phyloP scores from a whole-genome alignment of 2,888 invertebrate genomes.

The Cabera pusaria region DNA sequence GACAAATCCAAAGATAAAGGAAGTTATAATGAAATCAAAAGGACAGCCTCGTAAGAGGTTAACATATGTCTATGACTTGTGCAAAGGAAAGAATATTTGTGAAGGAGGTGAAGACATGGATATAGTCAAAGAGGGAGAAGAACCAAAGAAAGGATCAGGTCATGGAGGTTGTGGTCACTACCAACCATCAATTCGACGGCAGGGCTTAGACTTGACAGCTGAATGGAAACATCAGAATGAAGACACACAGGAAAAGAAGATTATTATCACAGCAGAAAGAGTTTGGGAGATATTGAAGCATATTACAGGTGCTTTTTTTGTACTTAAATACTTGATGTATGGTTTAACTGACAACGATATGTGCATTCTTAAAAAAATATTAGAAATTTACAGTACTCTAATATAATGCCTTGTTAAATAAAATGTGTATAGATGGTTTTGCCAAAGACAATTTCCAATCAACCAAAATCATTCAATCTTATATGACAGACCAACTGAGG shows the following conservation, averaged over 20 bases:
- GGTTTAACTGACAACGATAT: too few species aligned
- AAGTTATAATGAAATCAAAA: slow-evolving; percentile 97
- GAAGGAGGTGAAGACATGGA: slow-evolving; percentile 99
- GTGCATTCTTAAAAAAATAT: too few species aligned
- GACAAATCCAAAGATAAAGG: slow-evolving; percentile 96
- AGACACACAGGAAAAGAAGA: slow-evolving; percentile 98
- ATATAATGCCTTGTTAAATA: too few species aligned
- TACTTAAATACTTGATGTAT: too few species aligned
- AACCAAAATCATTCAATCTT: too few species aligned
- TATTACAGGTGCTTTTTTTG: slow-evolving; percentile 91
- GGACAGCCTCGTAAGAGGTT: slow-evolving; percentile 97
- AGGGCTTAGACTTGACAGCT: slow-evolving; percentile 96
- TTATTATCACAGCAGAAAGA: slow-evolving; percentile 95
- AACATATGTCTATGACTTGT: slow-evolving; percentile 97
- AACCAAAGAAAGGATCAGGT: slow-evolving; percentile 81
- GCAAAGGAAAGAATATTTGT: slow-evolving; percentile 98
- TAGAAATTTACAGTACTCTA: too few species aligned
- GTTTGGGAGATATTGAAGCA: slow-evolving; percentile 98
- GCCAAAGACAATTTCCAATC: too few species aligned
- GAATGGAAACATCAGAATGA: slow-evolving; percentile 99
- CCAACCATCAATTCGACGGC: slow-evolving; percentile 95
- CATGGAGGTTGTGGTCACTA: slow-evolving; percentile 99
- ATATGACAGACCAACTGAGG: too few species aligned
- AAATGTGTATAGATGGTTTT: too few species aligned
- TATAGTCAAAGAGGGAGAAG: slow-evolving; percentile 90